phyloP scores from a whole-genome alignment of 1,140 invertebrate species.

The Diploscapter pachys region DNA sequence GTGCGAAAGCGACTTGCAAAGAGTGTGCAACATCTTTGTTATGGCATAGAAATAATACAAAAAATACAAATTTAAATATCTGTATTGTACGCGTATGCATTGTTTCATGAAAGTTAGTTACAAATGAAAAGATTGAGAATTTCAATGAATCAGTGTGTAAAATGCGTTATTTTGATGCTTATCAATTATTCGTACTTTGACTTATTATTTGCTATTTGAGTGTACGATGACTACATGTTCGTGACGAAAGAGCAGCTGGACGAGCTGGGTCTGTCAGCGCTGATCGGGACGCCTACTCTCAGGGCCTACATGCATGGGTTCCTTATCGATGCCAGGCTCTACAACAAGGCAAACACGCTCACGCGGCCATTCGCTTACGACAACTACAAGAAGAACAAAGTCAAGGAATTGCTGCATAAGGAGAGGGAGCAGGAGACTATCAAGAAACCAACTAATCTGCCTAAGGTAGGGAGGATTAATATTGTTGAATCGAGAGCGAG shows the following conservation, averaged over 20 bases:
- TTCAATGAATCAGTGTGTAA: conserved; percentile 2
- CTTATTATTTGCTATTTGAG: conserved; percentile 60
- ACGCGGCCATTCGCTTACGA: conserved; percentile 90
- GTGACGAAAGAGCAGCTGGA: conserved; percentile 86
- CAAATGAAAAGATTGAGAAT: no score
- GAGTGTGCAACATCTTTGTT: no score
- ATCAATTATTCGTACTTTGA: conserved; percentile 2
- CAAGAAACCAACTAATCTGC: conserved; percentile 9
- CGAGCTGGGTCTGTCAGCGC: conserved; percentile 80
- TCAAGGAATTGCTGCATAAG: conserved; percentile 53
- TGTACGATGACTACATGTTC: conserved; percentile 99
- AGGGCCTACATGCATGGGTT: conserved; percentile 98
- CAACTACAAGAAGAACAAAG: conserved; percentile 68
- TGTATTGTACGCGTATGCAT: no score
- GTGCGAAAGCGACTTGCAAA: no score
- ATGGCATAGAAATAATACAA: no score
- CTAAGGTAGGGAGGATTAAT: conserved; percentile 45
- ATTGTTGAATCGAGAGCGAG: background rate
- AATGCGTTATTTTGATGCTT: conserved; percentile 25
- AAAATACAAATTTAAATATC: no score
- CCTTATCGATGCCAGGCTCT: conserved; percentile 88
- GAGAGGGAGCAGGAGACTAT: conserved; percentile 42
- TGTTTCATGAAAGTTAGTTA: no score
- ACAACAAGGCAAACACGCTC: conserved; percentile 83
- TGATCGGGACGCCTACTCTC: conserved; percentile 82